phyloP scores from a whole-genome alignment of 2,113 vertebrate genomes.

The Heterochromis multidens region DNA sequence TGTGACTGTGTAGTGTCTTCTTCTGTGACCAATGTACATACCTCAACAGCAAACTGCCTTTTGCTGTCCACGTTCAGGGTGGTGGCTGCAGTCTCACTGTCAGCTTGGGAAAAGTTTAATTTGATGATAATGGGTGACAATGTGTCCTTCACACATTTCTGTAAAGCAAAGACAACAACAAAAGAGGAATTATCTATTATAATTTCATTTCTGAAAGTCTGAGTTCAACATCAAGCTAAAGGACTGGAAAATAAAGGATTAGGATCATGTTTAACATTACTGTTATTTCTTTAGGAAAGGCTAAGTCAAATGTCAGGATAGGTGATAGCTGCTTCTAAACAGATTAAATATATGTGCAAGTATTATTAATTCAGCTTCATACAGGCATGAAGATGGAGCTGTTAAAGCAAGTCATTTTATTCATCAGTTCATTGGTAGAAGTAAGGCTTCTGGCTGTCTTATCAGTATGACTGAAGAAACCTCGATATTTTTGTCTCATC shows the following conservation, averaged over 20 bases:
- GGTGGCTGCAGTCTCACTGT: not conserved
- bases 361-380: not conserved
- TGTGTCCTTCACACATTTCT: slow-evolving; percentile 79
- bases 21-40: not conserved
- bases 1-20: no score
- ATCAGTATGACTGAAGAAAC: slow-evolving; percentile 46
- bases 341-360: not conserved
- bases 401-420: slow-evolving; percentile 30
- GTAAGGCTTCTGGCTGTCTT: not conserved
- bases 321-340: not conserved
- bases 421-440: not conserved
- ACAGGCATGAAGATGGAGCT: slow-evolving; percentile 65
- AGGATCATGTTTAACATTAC: not conserved
- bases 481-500: slow-evolving; percentile 63
- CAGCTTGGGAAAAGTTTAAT: slow-evolving; percentile 72
- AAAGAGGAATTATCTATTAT: not conserved
- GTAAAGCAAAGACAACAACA: not conserved
- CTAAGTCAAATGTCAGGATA: not conserved
- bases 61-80: slow-evolving; percentile 60
- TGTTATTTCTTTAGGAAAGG: not conserved
- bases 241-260: not conserved
- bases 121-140: slow-evolving; percentile 73
- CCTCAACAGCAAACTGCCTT: slow-evolving; percentile 10
- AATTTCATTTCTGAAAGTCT: not conserved
- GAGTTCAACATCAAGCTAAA: not conserved